Conservation (phyloP, 2,888 invertebrate genomes). For the Drosophila mimica region DNA sequence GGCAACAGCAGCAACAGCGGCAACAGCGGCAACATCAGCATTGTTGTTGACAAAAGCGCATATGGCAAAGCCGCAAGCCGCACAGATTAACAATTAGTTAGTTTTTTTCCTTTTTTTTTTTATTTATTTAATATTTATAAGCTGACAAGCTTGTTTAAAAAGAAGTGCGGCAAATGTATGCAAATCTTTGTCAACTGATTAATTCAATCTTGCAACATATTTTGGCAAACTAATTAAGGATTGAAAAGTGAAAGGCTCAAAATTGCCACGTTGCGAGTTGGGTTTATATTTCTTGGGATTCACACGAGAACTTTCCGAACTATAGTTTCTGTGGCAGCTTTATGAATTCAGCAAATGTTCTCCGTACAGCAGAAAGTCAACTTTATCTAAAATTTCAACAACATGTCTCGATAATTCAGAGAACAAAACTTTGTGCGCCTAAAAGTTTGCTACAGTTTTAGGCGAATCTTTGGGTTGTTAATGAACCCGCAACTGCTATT, state of each 20-base stretch:
- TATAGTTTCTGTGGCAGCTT: not conserved
- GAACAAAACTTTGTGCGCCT: not conserved
- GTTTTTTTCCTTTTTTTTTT: slow-evolving; percentile 38
- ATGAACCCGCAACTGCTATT: not conserved
- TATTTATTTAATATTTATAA: slow-evolving; percentile 76
- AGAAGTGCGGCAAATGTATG: not conserved
- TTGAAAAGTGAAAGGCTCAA: not conserved
- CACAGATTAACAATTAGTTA: slow-evolving; percentile 77
- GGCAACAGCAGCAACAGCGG: slow-evolving; percentile 2
- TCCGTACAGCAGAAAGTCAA: not conserved
- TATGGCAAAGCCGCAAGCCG: slow-evolving; percentile 72
- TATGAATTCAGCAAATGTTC: too few species aligned
- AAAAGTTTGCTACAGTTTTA: slow-evolving; percentile 26
- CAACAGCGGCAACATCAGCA: slow-evolving; percentile 9
- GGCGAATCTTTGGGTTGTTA: not conserved
- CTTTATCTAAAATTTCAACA: not conserved
- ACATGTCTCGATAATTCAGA: not conserved
- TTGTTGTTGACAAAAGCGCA: slow-evolving; percentile 64
- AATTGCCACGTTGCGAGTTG: not conserved
- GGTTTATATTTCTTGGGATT: not conserved
- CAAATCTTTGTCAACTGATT: slow-evolving; percentile 8
- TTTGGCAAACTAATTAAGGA: slow-evolving; percentile 20
- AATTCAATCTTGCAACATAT: not conserved
- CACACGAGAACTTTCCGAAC: not conserved
- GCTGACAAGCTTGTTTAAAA: not conserved